Percentiles rank a stretch among this genome's conserved stretches.
Conservation (phyloP, 2,113 vertebrate genomes). For the Damaliscus lunatus region DNA sequence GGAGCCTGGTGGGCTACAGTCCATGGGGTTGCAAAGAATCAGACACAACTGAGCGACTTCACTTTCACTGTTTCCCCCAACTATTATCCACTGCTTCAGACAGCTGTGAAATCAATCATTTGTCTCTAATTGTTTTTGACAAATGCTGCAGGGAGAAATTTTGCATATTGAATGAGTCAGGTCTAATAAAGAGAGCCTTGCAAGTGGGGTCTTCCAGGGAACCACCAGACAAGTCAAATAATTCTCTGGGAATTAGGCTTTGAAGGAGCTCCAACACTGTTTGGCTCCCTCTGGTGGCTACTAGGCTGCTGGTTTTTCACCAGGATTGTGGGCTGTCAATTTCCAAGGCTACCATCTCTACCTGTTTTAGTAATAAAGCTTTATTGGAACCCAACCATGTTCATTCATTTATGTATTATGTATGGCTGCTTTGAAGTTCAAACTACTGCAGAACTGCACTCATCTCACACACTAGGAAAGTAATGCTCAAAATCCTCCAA, state of each 20-base stretch:
- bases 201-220: constrained; percentile 16
- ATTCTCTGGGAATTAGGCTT: constrained; percentile 29
- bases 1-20: too few relatives aligned
- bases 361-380: constrained; percentile 15
- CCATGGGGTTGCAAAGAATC: too few relatives aligned
- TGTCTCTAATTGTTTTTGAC: constrained; percentile 50
- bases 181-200: constrained; percentile 41
- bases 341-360: constrained; percentile 6
- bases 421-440: not conserved
- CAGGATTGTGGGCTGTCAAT: not conserved
- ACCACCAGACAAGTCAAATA: not conserved
- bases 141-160: constrained; percentile 37
- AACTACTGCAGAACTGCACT: too few relatives aligned
- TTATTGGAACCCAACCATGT: constrained; percentile 1
- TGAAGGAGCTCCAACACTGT: not conserved
- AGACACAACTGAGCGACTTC: too few relatives aligned
- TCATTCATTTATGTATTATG: not conserved
- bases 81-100: constrained; percentile 21
- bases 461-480: too few relatives aligned
- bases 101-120: constrained; percentile 46
- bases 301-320: constrained; percentile 6
- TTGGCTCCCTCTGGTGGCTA: constrained; percentile 3
- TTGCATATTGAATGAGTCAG: not conserved
- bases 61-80: not conserved
- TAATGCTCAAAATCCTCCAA: too few relatives aligned